phyloP scores from a whole-genome alignment of 1,140 invertebrate species.

The Drosophila elegans region DNA sequence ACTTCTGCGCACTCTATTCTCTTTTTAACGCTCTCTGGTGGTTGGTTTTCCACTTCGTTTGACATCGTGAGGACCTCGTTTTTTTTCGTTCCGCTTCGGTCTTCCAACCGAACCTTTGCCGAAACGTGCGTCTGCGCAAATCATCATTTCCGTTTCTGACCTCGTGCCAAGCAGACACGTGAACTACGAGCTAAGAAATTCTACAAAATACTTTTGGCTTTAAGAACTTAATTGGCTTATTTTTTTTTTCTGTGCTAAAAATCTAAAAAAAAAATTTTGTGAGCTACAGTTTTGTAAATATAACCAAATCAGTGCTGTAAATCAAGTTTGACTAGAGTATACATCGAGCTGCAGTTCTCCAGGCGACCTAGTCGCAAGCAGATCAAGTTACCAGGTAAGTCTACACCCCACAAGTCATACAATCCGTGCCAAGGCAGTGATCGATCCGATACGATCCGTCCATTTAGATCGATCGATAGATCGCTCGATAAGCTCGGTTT shows the following conservation, averaged over 20 bases:
- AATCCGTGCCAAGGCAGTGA: slow-evolving; percentile 18
- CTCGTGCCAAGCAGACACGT: slow-evolving; percentile 64
- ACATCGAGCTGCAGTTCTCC: neutral
- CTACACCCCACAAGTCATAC: slow-evolving; percentile 15
- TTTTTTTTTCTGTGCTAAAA: slow-evolving; percentile 40
- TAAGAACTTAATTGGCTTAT: slow-evolving; percentile 1
- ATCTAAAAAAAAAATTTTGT: neutral
- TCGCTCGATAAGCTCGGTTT: slow-evolving; percentile 38
- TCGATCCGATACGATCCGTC: slow-evolving; percentile 28
- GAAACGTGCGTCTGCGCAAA: slow-evolving; percentile 31
- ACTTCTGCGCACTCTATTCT: neutral
- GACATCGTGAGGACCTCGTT: neutral
- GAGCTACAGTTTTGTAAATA: neutral
- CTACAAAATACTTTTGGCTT: neutral
- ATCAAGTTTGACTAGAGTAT: neutral
- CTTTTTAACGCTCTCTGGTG: neutral
- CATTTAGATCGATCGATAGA: slow-evolving; percentile 22
- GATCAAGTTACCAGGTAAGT: slow-evolving; percentile 42
- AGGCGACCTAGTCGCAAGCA: slow-evolving; percentile 64
- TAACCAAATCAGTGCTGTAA: neutral
- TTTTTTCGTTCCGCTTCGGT: neutral
- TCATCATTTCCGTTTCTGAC: slow-evolving; percentile 71
- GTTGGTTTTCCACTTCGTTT: slow-evolving; percentile 21
- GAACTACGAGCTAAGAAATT: neutral
- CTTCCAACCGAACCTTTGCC: slow-evolving; percentile 22